Evolutionary conservation across 2,113 vertebrate species (phyloP).

Genomic region (Channa argus): DNA sequence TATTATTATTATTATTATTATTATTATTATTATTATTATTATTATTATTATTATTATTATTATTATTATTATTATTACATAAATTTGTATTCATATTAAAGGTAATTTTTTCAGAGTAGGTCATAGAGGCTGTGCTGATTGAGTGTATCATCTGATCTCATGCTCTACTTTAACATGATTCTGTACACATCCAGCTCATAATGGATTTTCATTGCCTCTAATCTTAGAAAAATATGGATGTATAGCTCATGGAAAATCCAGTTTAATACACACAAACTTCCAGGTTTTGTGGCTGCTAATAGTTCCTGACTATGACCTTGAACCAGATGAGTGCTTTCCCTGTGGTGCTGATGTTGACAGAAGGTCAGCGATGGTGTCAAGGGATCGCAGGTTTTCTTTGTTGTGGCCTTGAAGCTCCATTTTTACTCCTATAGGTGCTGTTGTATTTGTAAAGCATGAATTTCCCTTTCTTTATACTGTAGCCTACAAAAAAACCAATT

Average conservation of each 20-base stretch:
- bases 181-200: too few relatives aligned
- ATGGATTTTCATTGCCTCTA: not conserved
- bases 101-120: too few relatives aligned
- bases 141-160: too few relatives aligned
- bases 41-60: too few relatives aligned
- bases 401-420: conserved; percentile 8
- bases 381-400: not conserved
- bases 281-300: too few relatives aligned
- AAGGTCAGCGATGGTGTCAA: conserved; percentile 53
- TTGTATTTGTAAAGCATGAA: not conserved
- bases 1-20: too few relatives aligned
- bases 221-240: conserved; percentile 7
- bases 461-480: not conserved
- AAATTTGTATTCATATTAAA: too few relatives aligned
- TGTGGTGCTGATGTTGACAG: conserved; percentile 48
- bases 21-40: too few relatives aligned
- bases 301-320: conserved; percentile 49
- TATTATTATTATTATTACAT: too few relatives aligned
- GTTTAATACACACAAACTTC: not conserved
- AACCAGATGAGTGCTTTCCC: conserved; percentile 43
- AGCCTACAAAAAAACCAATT: not conserved
- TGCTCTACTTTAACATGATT: too few relatives aligned
- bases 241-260: not conserved
- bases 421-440: not conserved
- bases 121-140: too few relatives aligned